A percentile compares a stretch with the other conserved stretches of the same genome.
Conservation (phyloP, 2,113 vertebrate species). For the Mola mola region DNA sequence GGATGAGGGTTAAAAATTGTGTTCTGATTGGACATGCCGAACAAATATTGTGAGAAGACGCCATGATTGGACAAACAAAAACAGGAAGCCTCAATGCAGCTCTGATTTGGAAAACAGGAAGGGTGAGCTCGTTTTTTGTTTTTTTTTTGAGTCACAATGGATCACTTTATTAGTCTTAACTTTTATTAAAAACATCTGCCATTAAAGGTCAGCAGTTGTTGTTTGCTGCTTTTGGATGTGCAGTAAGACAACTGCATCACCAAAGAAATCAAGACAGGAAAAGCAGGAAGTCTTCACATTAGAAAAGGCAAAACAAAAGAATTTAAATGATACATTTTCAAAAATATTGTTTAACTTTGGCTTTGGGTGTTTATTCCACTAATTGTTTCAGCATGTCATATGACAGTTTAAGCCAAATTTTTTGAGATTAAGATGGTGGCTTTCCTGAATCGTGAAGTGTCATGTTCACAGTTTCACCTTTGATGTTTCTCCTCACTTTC, state of each 20-base stretch:
- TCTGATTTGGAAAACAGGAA: constrained; percentile 74
- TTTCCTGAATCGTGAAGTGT: too few species aligned
- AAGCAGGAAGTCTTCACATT: too few species aligned
- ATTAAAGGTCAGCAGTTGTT: not conserved
- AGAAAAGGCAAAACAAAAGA: not conserved
- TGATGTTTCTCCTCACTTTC: constrained; percentile 36
- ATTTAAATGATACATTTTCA: not conserved
- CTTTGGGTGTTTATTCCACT: not conserved
- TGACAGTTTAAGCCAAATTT: too few species aligned
- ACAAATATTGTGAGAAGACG: constrained; percentile 46
- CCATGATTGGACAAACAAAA: constrained; percentile 74
- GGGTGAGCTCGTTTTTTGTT: constrained; percentile 39
- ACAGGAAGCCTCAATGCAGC: constrained; percentile 63
- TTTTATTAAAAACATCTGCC: constrained; percentile 28
- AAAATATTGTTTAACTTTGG: not conserved
- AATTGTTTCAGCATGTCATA: not conserved
- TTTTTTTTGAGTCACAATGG: constrained; percentile 41
- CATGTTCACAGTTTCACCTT: too few species aligned
- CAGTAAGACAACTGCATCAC: too few species aligned
- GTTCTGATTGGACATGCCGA: constrained; percentile 55
- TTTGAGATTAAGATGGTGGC: not conserved
- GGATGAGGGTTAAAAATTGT: constrained; percentile 54
- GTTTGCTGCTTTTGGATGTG: not conserved
- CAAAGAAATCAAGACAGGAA: too few species aligned
- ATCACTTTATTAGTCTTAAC: not conserved